A percentile compares a stretch with the other conserved stretches of the same genome.
Evolutionary conservation across 2,113 vertebrate species (phyloP).

Genomic region (Neodon shergylaensis): DNA sequence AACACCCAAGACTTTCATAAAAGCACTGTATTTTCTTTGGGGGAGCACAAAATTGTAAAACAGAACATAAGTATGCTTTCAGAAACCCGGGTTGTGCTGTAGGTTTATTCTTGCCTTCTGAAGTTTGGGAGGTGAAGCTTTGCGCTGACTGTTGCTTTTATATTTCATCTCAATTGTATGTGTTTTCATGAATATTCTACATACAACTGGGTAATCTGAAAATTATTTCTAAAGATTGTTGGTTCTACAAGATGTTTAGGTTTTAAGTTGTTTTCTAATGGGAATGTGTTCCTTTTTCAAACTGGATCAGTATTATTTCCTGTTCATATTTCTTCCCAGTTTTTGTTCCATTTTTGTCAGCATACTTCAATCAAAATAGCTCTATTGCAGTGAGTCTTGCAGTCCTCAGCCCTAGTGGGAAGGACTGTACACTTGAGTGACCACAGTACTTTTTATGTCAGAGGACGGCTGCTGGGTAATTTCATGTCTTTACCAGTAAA

Average conservation of each 20-base stretch:
- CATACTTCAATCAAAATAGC: slow-evolving; percentile 78
- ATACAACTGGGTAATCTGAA: slow-evolving; percentile 66
- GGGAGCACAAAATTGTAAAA: slow-evolving; percentile 56
- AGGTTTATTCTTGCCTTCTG: slow-evolving; percentile 45
- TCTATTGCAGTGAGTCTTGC: slow-evolving; percentile 68
- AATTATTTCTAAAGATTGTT: slow-evolving; percentile 27
- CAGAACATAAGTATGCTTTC: background rate
- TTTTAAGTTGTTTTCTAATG: slow-evolving; percentile 62
- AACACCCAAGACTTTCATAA: slow-evolving; percentile 80
- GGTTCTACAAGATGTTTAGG: slow-evolving; percentile 51
- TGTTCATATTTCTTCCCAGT: slow-evolving; percentile 61
- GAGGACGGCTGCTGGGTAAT: slow-evolving; percentile 76
- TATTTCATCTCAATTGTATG: slow-evolving; percentile 58
- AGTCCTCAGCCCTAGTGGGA: slow-evolving; percentile 68
- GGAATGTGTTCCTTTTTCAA: slow-evolving; percentile 67
- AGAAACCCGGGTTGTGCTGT: background rate
- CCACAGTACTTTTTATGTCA: slow-evolving; percentile 76
- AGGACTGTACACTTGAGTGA: slow-evolving; percentile 74
- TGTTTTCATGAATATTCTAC: slow-evolving; percentile 82
- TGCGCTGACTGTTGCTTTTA: slow-evolving; percentile 23
- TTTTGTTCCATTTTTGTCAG: slow-evolving; percentile 85
- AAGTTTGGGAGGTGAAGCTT: slow-evolving; percentile 51
- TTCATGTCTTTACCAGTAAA: slow-evolving; percentile 72
- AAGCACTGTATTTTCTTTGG: slow-evolving; percentile 80
- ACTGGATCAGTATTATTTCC: slow-evolving; percentile 73